Evolutionary conservation across 2,888 invertebrate species (phyloP).

Genomic region (Phyllotreta striolata): DNA sequence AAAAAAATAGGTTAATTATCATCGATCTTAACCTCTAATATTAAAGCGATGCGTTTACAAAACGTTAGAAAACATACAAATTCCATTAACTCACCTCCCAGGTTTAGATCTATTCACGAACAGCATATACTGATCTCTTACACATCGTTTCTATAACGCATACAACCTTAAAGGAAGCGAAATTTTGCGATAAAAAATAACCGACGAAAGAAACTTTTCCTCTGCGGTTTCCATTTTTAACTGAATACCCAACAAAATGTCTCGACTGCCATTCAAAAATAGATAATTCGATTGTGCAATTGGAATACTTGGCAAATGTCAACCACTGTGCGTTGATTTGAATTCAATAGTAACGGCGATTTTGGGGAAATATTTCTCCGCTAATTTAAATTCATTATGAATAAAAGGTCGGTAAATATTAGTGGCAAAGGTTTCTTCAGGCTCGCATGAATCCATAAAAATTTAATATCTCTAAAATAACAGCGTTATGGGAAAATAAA

Average conservation of each 20-base stretch:
- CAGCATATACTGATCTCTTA: constrained; percentile 28
- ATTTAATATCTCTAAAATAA: no score
- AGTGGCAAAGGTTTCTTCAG: no score
- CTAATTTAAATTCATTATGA: background rate
- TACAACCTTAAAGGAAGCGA: constrained; percentile 5
- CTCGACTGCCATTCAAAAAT: constrained; percentile 29
- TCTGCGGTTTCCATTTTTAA: constrained; percentile 27
- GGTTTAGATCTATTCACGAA: constrained; percentile 31
- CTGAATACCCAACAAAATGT: constrained; percentile 27
- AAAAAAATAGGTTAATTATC: no score
- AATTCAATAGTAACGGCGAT: constrained; percentile 17
- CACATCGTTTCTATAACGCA: constrained; percentile 7
- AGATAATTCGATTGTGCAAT: constrained; percentile 31
- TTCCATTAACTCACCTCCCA: constrained; percentile 28
- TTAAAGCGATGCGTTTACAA: background rate
- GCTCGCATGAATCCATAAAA: no score
- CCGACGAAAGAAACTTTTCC: constrained; percentile 21
- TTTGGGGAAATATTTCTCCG: constrained; percentile 14
- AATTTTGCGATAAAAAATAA: constrained; percentile 15
- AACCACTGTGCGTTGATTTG: constrained; percentile 25
- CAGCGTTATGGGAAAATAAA: no score
- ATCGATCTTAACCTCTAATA: no score
- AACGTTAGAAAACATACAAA: constrained; percentile 12
- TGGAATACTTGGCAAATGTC: constrained; percentile 31
- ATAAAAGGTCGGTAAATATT: no score